These are phyloP conservation scores for Penaeus japonicus DNA, from an alignment of 1,140 invertebrate species.

Conservation along the genomic window DNA sequence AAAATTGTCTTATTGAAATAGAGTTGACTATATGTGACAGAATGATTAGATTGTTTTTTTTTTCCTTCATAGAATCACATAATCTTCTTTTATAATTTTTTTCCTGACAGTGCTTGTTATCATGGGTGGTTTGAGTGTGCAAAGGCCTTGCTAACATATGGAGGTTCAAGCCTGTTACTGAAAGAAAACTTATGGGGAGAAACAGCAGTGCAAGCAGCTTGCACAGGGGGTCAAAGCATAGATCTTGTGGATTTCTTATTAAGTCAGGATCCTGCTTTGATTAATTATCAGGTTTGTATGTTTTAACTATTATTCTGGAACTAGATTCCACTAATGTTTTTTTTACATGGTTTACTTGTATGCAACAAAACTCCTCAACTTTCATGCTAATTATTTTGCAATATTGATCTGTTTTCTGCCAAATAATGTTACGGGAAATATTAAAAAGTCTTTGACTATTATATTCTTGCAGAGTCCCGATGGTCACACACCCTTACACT, in stretches of 20 bases:
- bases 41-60: background rate
- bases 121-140: constrained; percentile 65
- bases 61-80: background rate
- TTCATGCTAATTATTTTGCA: background rate
- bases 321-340: too few species aligned
- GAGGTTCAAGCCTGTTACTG: constrained; percentile 62
- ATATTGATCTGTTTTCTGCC: background rate
- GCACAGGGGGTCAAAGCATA: constrained; percentile 66
- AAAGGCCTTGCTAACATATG: constrained; percentile 64
- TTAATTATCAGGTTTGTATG: constrained; percentile 64
- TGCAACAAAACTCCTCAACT: background rate
- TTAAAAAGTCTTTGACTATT: background rate
- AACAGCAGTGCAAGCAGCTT: constrained; percentile 67
- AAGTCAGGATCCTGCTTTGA: constrained; percentile 65
- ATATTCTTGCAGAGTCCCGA: constrained; percentile 37
- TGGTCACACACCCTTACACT: constrained; percentile 64
- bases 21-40: too few species aligned
- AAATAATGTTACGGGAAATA: background rate
- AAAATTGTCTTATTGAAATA: too few species aligned
- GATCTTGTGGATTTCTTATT: constrained; percentile 67
- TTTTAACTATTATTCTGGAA: too few species aligned
- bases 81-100: constrained; percentile 20
- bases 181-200: constrained; percentile 67
- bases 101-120: constrained; percentile 65
- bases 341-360: background rate